phyloP scores from a whole-genome alignment of 2,888 invertebrate species.

The Bombyx huttoni region DNA sequence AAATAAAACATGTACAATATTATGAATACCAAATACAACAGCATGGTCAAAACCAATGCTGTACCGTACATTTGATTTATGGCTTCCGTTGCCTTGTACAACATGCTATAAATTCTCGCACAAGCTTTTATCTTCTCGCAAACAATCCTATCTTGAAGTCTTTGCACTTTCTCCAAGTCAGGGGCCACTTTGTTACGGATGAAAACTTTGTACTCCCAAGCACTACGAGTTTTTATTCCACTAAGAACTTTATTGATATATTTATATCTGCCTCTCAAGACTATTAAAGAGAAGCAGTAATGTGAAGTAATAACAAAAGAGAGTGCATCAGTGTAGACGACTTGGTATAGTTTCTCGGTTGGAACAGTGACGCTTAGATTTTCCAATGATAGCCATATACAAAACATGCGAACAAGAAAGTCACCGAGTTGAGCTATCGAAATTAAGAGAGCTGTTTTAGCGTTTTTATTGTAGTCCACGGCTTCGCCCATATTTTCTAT shows the following conservation, averaged over 20 bases:
- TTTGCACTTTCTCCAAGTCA: conserved; percentile 17
- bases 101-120: conserved; percentile 32
- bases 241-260: conserved; percentile 31
- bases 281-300: conserved; percentile 26
- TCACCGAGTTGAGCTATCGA: conserved; percentile 19
- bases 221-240: conserved; percentile 23
- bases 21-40: conserved; percentile 22
- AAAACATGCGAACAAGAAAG: conserved; percentile 21
- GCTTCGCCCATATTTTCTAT: conserved; percentile 25
- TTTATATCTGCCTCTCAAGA: conserved; percentile 28
- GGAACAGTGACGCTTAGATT: conserved; percentile 24
- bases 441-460: conserved; percentile 15
- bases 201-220: conserved; percentile 26
- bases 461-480: conserved; percentile 23
- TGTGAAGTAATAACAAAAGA: conserved; percentile 25
- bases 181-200: conserved; percentile 16
- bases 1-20: conserved; percentile 45
- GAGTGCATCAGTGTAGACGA: conserved; percentile 26
- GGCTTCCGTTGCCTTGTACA: conserved; percentile 22
- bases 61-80: conserved; percentile 30
- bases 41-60: conserved; percentile 25
- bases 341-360: conserved; percentile 31
- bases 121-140: conserved; percentile 36
- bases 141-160: conserved; percentile 27
- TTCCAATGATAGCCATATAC: conserved; percentile 25